Evolutionary conservation across 2,797 vertebrate genomes (phyloP).

Genomic region (Peromyscus aztecus): DNA sequence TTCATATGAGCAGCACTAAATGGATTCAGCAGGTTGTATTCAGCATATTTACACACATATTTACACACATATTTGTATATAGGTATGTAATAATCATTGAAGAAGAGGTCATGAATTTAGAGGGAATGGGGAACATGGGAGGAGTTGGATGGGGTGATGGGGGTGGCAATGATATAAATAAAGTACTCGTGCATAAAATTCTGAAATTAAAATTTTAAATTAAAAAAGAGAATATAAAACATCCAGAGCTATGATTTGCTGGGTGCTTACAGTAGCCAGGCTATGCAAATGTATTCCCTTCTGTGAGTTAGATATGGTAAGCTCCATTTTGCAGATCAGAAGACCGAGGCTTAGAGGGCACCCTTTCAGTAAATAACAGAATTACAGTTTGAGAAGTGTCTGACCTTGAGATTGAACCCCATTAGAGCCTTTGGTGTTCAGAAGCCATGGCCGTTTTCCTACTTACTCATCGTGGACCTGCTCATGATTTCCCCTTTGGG

Average conservation of each 20-base stretch:
- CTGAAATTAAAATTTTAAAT: neutral
- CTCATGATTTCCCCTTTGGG: neutral
- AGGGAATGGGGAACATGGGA: neutral
- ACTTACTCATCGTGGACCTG: neutral
- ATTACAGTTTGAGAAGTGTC: neutral
- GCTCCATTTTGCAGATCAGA: constrained; percentile 20
- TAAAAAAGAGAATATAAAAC: neutral
- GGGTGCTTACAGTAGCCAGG: neutral
- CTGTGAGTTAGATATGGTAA: neutral
- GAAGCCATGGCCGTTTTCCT: neutral
- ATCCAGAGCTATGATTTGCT: neutral
- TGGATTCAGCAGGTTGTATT: too few relatives aligned
- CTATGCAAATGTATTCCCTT: neutral
- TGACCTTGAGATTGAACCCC: neutral
- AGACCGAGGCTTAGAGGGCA: neutral
- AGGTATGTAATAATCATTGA: neutral
- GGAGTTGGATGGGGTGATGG: too few relatives aligned
- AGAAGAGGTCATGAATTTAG: neutral
- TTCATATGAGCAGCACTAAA: neutral
- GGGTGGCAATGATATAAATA: neutral
- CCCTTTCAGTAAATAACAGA: neutral
- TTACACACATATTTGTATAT: neutral
- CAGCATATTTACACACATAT: neutral
- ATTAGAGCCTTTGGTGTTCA: neutral
- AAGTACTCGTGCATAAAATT: neutral